Percentiles rank a stretch among this genome's conserved stretches.
These are phyloP conservation scores for Sphaerophoria rueppellii DNA, from an alignment of 2,888 invertebrate species.

Conservation along the genomic window DNA sequence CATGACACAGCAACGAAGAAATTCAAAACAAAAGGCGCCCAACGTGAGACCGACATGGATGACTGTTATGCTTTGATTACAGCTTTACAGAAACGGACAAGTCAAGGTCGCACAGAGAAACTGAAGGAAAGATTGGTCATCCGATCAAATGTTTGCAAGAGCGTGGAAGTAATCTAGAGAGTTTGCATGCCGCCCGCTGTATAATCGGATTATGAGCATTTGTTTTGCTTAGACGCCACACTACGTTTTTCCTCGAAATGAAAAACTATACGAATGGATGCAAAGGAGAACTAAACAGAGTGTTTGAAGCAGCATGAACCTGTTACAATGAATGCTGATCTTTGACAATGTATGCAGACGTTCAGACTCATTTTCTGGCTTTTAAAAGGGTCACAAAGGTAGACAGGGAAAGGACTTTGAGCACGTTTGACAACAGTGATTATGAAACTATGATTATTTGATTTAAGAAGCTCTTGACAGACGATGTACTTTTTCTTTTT, in stretches of 20 bases:
- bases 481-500: slow-evolving; percentile 5
- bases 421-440: slow-evolving; percentile 14
- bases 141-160: slow-evolving; percentile 69
- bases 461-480: slow-evolving; percentile 36
- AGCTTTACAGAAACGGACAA: not conserved
- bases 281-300: not conserved
- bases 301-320: slow-evolving; percentile 30
- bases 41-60: slow-evolving; percentile 22
- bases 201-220: slow-evolving; percentile 63
- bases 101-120: not conserved
- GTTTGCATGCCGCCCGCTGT: slow-evolving; percentile 30
- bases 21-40: slow-evolving; percentile 36
- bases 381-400: not conserved
- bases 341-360: not conserved
- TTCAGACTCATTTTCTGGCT: not conserved
- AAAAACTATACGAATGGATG: not conserved
- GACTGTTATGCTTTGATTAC: slow-evolving; percentile 51
- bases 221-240: slow-evolving; percentile 54
- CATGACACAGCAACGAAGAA: slow-evolving; percentile 28
- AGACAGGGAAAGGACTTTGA: slow-evolving; percentile 35
- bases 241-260: not conserved
- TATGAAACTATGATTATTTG: slow-evolving; percentile 54
- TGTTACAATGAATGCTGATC: slow-evolving; percentile 31
- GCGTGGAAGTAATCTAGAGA: slow-evolving; percentile 69
- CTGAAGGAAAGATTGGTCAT: slow-evolving; percentile 45